These are phyloP conservation scores for Simalia tracyae DNA, from an alignment of 2,797 vertebrate species.

Conservation along the genomic window DNA sequence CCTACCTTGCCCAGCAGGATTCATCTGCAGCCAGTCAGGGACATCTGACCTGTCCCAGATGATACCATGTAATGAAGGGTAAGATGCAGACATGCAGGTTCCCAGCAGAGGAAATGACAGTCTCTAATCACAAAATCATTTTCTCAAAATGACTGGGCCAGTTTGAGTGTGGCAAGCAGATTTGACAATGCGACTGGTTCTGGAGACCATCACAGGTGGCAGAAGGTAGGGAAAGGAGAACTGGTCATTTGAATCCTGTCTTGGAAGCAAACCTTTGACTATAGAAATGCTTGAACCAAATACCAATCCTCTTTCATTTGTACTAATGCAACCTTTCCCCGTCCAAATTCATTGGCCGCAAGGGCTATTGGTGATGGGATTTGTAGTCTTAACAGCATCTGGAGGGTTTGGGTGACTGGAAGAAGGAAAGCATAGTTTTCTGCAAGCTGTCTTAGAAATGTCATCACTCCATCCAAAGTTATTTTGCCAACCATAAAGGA, in stretches of 20 bases:
- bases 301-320: too few relatives aligned
- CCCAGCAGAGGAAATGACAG: background rate
- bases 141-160: background rate
- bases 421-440: background rate
- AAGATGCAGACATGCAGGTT: conserved; percentile 32
- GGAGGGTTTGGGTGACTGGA: too few relatives aligned
- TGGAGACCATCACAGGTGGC: too few relatives aligned
- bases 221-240: background rate
- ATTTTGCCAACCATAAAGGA: background rate
- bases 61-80: conserved; percentile 83
- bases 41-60: conserved; percentile 73
- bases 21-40: conserved; percentile 80
- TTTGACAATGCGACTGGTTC: background rate
- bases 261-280: background rate
- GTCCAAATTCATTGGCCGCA: too few relatives aligned
- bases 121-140: background rate
- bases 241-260: background rate
- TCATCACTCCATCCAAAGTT: background rate
- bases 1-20: conserved; percentile 81
- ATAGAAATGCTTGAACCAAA: too few relatives aligned
- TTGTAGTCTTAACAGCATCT: too few relatives aligned
- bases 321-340: too few relatives aligned
- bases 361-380: too few relatives aligned
- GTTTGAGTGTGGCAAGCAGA: background rate
- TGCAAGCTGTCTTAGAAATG: background rate